Evolutionary conservation across 2,797 vertebrate species (phyloP), one percentile per base, ranked within the genome.

Genomic region (Pagetopsis macropterus): DNA sequence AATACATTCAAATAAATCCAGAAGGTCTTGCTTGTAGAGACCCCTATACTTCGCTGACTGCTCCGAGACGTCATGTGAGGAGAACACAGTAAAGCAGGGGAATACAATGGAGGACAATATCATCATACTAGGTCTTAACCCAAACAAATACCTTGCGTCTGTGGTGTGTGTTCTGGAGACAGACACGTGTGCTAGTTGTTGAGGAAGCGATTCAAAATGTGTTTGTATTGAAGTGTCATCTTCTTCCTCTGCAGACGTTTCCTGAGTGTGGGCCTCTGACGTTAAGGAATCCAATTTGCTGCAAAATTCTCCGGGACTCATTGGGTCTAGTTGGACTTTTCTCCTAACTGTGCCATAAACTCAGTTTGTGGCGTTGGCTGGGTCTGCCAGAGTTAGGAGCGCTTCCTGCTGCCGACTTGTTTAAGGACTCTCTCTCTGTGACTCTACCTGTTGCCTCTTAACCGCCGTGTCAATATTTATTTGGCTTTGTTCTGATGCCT

Each of bases 401-500:
- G 94, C 93, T 91, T 95, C 92, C 93, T 95, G 95, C 95, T 95
- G 95, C 95, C 94, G 93, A 82, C 93, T 88, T 69, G 91, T 95
- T 94, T 90, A 43, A 93, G 94, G 94, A 94, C 95, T 94, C 91
- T 95, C 95, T 94, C 91, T 95, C 93, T 93, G 95, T 93, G 94
- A 94, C 93, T 95, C 82, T 58, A 94, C 94, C 95, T 95, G 95
- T 96, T 96, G 96, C 96, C 94, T 96, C 95, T 89, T 81, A 71
- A 94, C 95, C 94, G 94, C 95, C 95, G 87, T 95, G 93, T 96
- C 92, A 41, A 89, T 92, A 96, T 97, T 97, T 95, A 96, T 97
- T 96, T 96, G 96, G 95, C 94, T 96, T 96, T 93, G 92, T 95
- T 95, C 94, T 92, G 89, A 95, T 94, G 95, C 96, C 91, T 93